Percentiles rank a stretch among this genome's conserved stretches.
Conservation (phyloP, 2,888 invertebrate species). For the Ectemnius continuus region DNA sequence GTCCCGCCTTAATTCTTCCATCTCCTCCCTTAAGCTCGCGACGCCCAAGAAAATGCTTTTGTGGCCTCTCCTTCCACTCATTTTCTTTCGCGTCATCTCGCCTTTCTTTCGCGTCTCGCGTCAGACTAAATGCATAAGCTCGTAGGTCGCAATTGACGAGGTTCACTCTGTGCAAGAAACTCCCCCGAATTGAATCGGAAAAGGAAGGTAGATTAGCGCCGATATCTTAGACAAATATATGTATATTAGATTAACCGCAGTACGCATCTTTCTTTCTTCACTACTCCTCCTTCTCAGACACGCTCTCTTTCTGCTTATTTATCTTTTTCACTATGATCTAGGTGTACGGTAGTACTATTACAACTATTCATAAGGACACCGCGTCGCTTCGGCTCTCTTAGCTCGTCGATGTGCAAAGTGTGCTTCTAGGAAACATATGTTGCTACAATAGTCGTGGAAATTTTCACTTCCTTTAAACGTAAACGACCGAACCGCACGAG, state of each 20-base stretch:
- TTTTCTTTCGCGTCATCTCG: constrained; percentile 24
- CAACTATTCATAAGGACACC: constrained; percentile 23
- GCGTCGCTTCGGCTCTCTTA: constrained; percentile 27
- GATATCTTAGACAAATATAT: constrained; percentile 54
- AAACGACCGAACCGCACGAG: constrained; percentile 17
- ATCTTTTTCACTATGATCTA: too few relatives aligned
- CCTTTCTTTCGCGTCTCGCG: background rate
- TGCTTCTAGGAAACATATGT: constrained; percentile 72
- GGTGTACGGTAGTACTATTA: too few relatives aligned
- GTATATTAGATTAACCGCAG: constrained; percentile 44
- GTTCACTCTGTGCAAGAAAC: constrained; percentile 63
- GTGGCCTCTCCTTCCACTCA: constrained; percentile 20
- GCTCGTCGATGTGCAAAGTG: constrained; percentile 66
- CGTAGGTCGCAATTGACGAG: constrained; percentile 59
- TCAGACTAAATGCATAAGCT: constrained; percentile 59
- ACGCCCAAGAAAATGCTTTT: constrained; percentile 28
- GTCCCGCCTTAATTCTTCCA: constrained; percentile 21
- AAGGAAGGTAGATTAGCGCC: constrained; percentile 51
- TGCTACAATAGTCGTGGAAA: constrained; percentile 46
- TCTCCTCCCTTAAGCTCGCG: constrained; percentile 16
- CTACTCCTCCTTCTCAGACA: background rate
- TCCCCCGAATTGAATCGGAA: constrained; percentile 74
- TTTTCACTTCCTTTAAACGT: constrained; percentile 39
- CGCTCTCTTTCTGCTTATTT: too few relatives aligned
- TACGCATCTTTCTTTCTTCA: constrained; percentile 14